Conservation (phyloP, 2,113 vertebrate genomes). For the Cyrtonyx montezumae region DNA sequence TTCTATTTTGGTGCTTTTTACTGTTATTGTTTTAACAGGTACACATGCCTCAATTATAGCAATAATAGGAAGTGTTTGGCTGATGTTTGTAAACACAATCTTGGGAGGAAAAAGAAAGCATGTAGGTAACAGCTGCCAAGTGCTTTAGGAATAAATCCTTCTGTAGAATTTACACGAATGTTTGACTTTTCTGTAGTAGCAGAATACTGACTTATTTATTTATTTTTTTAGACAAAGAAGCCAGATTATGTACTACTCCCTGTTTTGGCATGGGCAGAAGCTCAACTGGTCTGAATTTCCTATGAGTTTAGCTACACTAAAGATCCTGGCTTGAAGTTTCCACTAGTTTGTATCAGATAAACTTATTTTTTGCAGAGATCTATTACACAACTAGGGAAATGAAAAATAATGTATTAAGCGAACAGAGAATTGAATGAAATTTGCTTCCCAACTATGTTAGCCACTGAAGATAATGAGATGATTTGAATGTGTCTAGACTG, state of each 20-base stretch:
- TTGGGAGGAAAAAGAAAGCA: background rate
- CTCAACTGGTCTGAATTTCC: background rate
- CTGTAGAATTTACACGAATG: constrained; percentile 4
- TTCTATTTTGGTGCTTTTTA: background rate
- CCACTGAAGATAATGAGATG: background rate
- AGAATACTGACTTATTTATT: background rate
- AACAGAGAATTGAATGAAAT: background rate
- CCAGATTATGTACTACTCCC: accelerated
- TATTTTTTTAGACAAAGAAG: background rate
- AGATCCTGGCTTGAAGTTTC: background rate
- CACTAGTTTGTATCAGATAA: background rate
- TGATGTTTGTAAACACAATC: background rate
- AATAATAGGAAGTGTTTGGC: background rate
- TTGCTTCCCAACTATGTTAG: background rate
- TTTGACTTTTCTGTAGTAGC: background rate
- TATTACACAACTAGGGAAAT: background rate
- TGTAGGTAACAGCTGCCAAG: background rate
- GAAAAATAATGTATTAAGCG: background rate
- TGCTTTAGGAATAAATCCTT: background rate
- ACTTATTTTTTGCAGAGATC: background rate
- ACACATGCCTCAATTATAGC: background rate
- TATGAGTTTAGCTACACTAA: background rate
- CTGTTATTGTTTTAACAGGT: constrained; percentile 14
- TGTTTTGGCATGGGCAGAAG: background rate
- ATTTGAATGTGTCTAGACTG: background rate